Conservation (phyloP, 2,888 invertebrate genomes). For the Mesochorus sp. region DNA sequence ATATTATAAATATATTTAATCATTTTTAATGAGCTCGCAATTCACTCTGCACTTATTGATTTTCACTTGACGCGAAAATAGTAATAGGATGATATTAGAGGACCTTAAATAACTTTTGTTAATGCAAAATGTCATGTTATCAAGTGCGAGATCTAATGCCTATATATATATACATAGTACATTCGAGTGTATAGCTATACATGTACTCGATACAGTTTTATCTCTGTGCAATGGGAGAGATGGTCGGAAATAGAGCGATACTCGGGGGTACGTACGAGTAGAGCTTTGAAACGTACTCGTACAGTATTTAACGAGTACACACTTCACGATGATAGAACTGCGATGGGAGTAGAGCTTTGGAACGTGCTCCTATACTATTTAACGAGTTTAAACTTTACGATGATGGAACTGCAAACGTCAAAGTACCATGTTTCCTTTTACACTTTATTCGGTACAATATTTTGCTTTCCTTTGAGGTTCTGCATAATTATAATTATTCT, state of each 20-base stretch:
- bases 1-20: too few relatives aligned
- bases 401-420: constrained; percentile 11
- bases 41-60: too few relatives aligned
- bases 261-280: neutral
- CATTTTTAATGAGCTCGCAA: too few relatives aligned
- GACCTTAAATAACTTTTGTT: neutral
- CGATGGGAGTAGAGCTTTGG: constrained; percentile 8
- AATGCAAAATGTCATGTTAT: neutral
- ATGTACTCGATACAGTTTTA: neutral
- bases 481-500: constrained; percentile 1
- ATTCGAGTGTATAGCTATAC: neutral
- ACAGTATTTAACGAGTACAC: constrained; percentile 1
- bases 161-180: too few relatives aligned
- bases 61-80: too few relatives aligned
- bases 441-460: too few relatives aligned
- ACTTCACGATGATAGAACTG: constrained; percentile 11
- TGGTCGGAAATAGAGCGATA: neutral
- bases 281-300: neutral
- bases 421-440: constrained; percentile 1
- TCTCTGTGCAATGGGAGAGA: constrained; percentile 7
- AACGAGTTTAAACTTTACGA: constrained; percentile 9
- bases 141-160: constrained; percentile 1
- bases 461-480: constrained; percentile 5
- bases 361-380: neutral
- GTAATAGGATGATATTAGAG: neutral